Conservation (phyloP, 1,140 invertebrate species). For the Belonocnema kinseyi region DNA sequence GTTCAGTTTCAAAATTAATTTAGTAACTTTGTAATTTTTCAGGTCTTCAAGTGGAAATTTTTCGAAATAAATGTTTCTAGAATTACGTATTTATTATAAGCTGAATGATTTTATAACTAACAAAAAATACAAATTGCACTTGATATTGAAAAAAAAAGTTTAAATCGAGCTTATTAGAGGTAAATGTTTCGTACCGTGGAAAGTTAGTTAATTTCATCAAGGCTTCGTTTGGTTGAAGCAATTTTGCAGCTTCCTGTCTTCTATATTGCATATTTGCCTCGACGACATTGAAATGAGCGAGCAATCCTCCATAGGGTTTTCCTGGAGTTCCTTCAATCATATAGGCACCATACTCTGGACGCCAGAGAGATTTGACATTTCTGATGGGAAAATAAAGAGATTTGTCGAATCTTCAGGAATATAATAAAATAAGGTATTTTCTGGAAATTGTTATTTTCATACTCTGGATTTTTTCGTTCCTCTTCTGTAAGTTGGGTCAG, state of each 20-base stretch:
- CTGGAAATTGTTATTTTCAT: constrained; percentile 28
- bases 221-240: constrained; percentile 88
- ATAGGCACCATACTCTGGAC: constrained; percentile 98
- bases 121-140: too few species aligned
- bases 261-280: constrained; percentile 97
- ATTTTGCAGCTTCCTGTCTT: constrained; percentile 88
- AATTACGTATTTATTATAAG: too few species aligned
- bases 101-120: too few species aligned
- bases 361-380: constrained; percentile 92
- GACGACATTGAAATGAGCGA: constrained; percentile 98
- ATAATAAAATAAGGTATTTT: constrained; percentile 24
- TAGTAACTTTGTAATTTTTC: background rate
- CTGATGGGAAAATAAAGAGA: constrained; percentile 62
- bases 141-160: too few species aligned
- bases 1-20: background rate
- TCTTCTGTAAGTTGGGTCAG: constrained; percentile 89
- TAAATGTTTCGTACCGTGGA: constrained; percentile 81
- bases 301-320: constrained; percentile 92
- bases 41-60: too few species aligned
- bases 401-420: background rate
- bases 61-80: too few species aligned
- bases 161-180: background rate
- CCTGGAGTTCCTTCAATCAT: constrained; percentile 99
- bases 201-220: constrained; percentile 94
- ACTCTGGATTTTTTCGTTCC: constrained; percentile 87